Evolutionary conservation across 2,888 invertebrate species (phyloP), one percentile per base, ranked within the genome.

Genomic region (Rapana venosa): DNA sequence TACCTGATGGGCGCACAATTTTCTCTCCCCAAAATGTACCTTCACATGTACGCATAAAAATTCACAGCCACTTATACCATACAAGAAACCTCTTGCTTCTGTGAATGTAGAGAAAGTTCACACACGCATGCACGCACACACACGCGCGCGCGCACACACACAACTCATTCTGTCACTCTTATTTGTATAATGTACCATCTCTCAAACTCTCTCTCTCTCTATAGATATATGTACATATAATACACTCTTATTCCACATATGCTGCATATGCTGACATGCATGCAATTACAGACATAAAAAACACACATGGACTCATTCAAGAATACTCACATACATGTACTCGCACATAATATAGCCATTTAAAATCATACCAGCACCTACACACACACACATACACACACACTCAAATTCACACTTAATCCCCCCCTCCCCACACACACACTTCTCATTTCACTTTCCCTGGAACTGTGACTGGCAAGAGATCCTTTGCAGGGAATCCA

Each of bases 401-500:
- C 77, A 87, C 26, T 0, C 20, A 17, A 0, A 85, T 4, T 8
- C 47, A 74, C 22, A 47, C 85, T 8, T n/a, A n/a, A n/a, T 6
- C 0, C 79, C 15, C 84, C n/a, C 61, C 30, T 30, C 30, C 61
- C 30, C 58, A 85, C 61, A n/a, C 20, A 2, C 36, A 83, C 83
- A 83, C 87, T 17, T 17, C 30, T 32, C 89, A 92, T 87, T 90
- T 94, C 35, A 91, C 92, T 88, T 94, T 94, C 13, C 93, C 92
- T 79, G 94, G 94, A 58, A 93, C 91, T 89, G 94, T 94, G 66
- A 93, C 91, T 32, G 95, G 95, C 58, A 95, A 90, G 56, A 94
- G 92, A 92, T 95, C 95, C 94, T 94, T 95, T 36, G 94, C 94
- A 86, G 95, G 94, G 91, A 94, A 95, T 22, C 95, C 95, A 92